Percentiles rank a stretch among this genome's conserved stretches.
Evolutionary conservation across 2,888 invertebrate genomes (phyloP).

Genomic region (Gonocerus acuteangulatus): DNA sequence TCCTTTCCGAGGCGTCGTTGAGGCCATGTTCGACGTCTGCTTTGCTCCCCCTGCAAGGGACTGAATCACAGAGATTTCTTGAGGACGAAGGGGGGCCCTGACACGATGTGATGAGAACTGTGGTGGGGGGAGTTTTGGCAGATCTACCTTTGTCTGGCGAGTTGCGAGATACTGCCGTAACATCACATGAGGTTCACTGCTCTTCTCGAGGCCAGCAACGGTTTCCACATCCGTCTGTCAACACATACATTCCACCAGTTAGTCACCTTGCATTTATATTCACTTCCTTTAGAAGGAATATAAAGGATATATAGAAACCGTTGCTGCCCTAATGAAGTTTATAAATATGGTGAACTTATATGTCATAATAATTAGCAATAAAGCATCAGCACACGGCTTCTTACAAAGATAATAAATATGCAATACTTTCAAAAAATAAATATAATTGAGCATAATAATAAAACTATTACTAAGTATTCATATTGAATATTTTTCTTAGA

Average conservation of each 20-base stretch:
- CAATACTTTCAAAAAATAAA: too few relatives aligned
- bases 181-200: constrained; percentile 24
- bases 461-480: too few relatives aligned
- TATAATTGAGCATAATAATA: too few relatives aligned
- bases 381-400: constrained; percentile 24
- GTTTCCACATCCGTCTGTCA: constrained; percentile 36
- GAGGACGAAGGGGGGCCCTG: constrained; percentile 30
- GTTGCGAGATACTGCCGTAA: constrained; percentile 37
- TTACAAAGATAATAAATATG: neutral
- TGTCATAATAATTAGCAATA: neutral
- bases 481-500: too few relatives aligned
- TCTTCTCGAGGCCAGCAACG: constrained; percentile 28
- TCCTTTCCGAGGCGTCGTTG: constrained; percentile 46
- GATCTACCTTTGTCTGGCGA: constrained; percentile 37
- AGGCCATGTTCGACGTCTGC: neutral
- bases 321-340: constrained; percentile 17
- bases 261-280: constrained; percentile 27
- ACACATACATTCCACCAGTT: constrained; percentile 32
- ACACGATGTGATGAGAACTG: constrained; percentile 37
- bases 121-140: constrained; percentile 38
- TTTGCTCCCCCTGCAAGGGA: constrained; percentile 12
- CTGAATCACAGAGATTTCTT: constrained; percentile 44
- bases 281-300: constrained; percentile 23
- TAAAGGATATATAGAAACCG: constrained; percentile 20
- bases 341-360: neutral